Evolutionary conservation across 2,797 vertebrate genomes (phyloP).

Genomic region (Eulemur mongoz): DNA sequence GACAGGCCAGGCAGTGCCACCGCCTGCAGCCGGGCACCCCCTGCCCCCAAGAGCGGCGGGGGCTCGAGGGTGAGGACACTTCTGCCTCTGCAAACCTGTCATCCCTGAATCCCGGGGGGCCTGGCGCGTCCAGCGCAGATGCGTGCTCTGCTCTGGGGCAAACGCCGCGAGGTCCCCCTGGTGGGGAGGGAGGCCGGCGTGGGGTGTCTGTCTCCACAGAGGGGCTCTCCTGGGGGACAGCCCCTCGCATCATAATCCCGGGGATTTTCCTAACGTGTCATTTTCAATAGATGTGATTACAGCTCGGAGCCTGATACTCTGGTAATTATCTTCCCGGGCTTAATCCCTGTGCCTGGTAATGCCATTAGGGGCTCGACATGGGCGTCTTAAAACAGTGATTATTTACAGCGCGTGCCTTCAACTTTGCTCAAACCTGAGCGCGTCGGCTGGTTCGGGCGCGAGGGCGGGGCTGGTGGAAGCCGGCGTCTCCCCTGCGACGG

Average conservation of each 20-base stretch:
- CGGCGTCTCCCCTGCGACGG: neutral
- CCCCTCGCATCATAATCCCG: neutral
- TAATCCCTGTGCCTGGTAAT: constrained; percentile 76
- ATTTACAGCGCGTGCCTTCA: constrained; percentile 38
- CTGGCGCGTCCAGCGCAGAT: rapidly evolving
- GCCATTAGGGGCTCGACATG: constrained; percentile 48
- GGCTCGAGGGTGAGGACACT: neutral
- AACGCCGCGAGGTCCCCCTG: neutral
- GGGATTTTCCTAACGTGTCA: constrained; percentile 28
- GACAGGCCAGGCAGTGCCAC: neutral
- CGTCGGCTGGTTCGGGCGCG: neutral
- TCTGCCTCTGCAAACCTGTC: neutral
- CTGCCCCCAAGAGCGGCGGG: rapidly evolving
- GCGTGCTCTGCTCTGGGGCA: neutral
- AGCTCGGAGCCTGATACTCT: constrained; percentile 66
- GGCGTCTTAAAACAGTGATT: constrained; percentile 76
- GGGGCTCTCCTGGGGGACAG: neutral
- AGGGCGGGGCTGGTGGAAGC: constrained; percentile 33
- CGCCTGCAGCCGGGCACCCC: rapidly evolving
- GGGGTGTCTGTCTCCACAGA: neutral
- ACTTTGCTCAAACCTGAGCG: neutral
- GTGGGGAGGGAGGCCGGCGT: neutral
- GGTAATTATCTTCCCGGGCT: constrained; percentile 79
- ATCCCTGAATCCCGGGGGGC: rapidly evolving
- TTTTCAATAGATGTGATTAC: constrained; percentile 71